Evolutionary conservation across 2,797 vertebrate genomes (phyloP), one percentile per base, ranked within the genome.

Genomic region (Melanotaenia maccullochi): DNA sequence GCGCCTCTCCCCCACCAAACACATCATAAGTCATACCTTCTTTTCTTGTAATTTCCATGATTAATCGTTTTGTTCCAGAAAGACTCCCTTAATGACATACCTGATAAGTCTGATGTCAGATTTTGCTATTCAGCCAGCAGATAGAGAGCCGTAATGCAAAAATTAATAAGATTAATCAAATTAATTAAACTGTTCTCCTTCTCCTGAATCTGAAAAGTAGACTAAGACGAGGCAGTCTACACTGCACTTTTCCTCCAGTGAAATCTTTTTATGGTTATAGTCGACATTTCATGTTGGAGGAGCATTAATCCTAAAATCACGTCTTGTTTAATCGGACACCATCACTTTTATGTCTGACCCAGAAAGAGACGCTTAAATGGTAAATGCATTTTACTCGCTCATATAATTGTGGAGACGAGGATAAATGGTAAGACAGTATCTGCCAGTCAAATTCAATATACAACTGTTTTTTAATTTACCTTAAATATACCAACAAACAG

Each of bases 161-260:
- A 90, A 83, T 85, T 76, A 82, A 87, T 80, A 54, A 78, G 81
- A 88, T 91, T 86, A 88, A 89, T 91, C 74, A 85, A 83, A 88
- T 85, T 87, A 83, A 91, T 90, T 85, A 78, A 86, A 85, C 54
- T 65, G 58, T 49, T 68, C 47, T 24, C 71, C 76, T 68, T 76
- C 51, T 71, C 67, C 78, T 68, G 68, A 82, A 77, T 71, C 60
- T 72, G 64, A 60, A 76, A 76, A 62, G 25, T 57, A 0, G 52
- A 49, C 66, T 52, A 47, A 52, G 13, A 47, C 40, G 58, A 76
- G 63, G 72, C 28, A 18, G 32, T 67, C 49, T 61, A 40, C 12
- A 1, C 32, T 35, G 75, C 55, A 79, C 40, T 3, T 25, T 64
- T 73, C 54, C 78, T 73, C 61, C 3, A 4, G 55, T 60, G 40